These are phyloP conservation scores for Drosophila meridiana DNA, from an alignment of 2,888 invertebrate genomes.

Conservation along the genomic window DNA sequence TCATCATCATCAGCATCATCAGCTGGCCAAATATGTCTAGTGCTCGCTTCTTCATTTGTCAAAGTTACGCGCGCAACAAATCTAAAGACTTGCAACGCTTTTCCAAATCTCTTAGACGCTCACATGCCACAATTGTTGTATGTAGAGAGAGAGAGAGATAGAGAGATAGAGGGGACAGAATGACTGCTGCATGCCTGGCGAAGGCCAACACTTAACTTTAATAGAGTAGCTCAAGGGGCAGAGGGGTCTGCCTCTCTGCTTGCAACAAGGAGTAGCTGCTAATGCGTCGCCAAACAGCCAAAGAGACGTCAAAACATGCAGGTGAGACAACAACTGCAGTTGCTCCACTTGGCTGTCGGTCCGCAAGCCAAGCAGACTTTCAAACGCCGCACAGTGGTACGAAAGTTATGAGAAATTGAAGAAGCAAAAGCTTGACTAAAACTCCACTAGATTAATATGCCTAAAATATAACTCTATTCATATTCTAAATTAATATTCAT, in stretches of 20 bases:
- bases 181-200: conserved; percentile 40
- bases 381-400: conserved; percentile 56
- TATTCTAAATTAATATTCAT: too few relatives aligned
- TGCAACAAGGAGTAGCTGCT: conserved; percentile 38
- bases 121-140: conserved; percentile 50
- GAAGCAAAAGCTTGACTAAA: background rate
- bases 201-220: conserved; percentile 60
- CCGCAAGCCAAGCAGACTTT: conserved; percentile 52
- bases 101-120: conserved; percentile 61
- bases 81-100: conserved; percentile 53
- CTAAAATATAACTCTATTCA: too few relatives aligned
- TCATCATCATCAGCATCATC: conserved; percentile 39
- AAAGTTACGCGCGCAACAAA: conserved; percentile 62
- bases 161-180: background rate
- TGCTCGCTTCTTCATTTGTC: conserved; percentile 72
- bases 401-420: background rate
- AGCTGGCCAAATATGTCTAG: conserved; percentile 56
- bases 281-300: conserved; percentile 54
- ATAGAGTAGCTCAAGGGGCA: background rate
- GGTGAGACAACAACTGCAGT: conserved; percentile 19
- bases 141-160: background rate
- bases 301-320: conserved; percentile 43
- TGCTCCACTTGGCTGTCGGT: conserved; percentile 48
- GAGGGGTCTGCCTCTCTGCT: background rate
- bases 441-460: too few relatives aligned